Base-by-base conservation (phyloP, 2,888 invertebrate genomes). In the Carpatolechia fugitivella region DNA sequence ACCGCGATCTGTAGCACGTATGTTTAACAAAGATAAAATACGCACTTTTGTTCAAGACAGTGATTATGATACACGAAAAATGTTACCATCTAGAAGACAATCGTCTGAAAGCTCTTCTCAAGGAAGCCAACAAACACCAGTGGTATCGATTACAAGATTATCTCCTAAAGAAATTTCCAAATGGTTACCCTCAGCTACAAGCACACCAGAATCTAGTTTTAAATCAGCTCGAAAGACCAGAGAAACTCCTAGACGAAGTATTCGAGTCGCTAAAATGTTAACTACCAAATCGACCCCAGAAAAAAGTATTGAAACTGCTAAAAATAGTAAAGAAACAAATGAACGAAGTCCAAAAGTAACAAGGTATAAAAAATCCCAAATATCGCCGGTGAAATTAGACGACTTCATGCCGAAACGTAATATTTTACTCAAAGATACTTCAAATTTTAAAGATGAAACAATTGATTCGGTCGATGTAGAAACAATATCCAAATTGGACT, bases 331-430 rank as follows among this genome's bases (percentile, higher is more conserved):
- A n/a, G 29, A 24, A 54, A 16, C 7, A 5, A 10, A 14, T 8
- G 20, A 6, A 18, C 18, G 49, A 1, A 31, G 47, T 20, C 44
- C n/a, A 41, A 31, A 48, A 35, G 35, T 44, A 4, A 57, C 40
- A 29, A 49, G 8, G 30, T 44, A 46, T n/a, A 54, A 56, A 3
- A 64, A 56, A 56, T 74, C 79, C 3, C 40, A 65, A 1, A 84
- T 85, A 58, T 83, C 84, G 0, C 85, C 85, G 0, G 72, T 83
- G 47, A 75, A 69, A 58, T 49, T 71, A 1, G 69, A 71, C 0
- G 72, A 74, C 14, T 55, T 65, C 1, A 57, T 56, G 48, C 53
- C 58, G 0, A 60, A 62, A 1, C 55, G 38, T 10, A 58, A 64
- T 8, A 11, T 8, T 14, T n/a, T 11, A 16, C 20, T 11, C 16